Evolutionary conservation across 1,140 invertebrate genomes (phyloP), one percentile per base, ranked within the genome.

Genomic region (Gyrodactylus bullatarudis): DNA sequence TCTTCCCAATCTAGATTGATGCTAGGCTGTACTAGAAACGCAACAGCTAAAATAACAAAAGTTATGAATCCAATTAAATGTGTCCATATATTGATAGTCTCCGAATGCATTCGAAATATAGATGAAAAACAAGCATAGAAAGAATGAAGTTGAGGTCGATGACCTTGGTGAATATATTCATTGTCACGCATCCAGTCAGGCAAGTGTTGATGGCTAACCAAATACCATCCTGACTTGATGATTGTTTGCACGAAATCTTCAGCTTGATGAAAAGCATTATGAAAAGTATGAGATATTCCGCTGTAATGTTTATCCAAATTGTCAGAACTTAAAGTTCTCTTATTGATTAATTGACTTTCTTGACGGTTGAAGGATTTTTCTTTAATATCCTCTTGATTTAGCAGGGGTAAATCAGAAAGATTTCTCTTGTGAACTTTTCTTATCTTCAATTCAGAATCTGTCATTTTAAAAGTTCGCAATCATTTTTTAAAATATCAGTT

Each of bases 31-130:
- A 23, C 26, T 23, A 75, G 26, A 73, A 75, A 72, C 24, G 69
- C 21, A 20, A 75, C 54, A 25, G 69, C 69, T 16, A 75, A n/a
- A 22, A 68, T 21, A 23, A 75, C 19, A 24, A 27, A 68, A 54
- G 34, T n/a, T 54, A 54, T 8, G n/a, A 54, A 54, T 54, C 88
- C 88, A 75, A 91, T 79, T 74, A 91, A 81, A 84, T 91, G 89
- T 72, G 89, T 89, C 95, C 95, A 99, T 77, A 99, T 99, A 78
- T 99, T 99, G 27, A 91, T 91, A 21, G 95, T 99, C 84, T 86
- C 85, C 2, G 85, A 86, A 77, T 86, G 85, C 69, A 86, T 87
- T 75, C 91, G 85, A 81, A 98, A 98, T 76, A 98, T 96, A 70
- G 89, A 93, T 78, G 88, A 89, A 79, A 98, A 96, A 79, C 95